Percentiles rank a stretch among this genome's conserved stretches.
Evolutionary conservation across 2,888 invertebrate species (phyloP).

Genomic region (Trichogramma evanescens): DNA sequence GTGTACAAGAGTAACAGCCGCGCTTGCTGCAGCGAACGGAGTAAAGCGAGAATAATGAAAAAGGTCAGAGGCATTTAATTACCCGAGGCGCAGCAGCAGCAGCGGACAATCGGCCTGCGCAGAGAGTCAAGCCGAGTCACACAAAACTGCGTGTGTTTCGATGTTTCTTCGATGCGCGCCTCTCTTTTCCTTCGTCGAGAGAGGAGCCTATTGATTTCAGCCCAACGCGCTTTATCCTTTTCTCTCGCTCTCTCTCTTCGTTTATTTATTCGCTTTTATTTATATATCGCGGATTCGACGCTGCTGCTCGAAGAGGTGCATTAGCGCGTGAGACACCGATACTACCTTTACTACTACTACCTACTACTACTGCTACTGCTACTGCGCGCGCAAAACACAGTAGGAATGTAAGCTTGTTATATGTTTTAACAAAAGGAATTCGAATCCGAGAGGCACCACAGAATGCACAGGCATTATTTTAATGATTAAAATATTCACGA

Average conservation of each 20-base stretch:
- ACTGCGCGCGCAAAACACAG: constrained; percentile 4
- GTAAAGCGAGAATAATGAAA: background rate
- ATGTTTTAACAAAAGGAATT: constrained; percentile 19
- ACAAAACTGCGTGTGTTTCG: constrained; percentile 18
- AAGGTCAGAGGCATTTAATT: constrained; percentile 23
- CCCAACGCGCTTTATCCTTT: background rate
- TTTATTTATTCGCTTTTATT: no score
- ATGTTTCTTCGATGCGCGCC: constrained; percentile 13
- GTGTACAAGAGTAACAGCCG: background rate
- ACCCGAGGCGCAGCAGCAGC: constrained; percentile 6
- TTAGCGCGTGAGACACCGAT: no score
- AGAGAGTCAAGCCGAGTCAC: background rate
- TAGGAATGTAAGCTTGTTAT: constrained; percentile 22
- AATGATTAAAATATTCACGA: constrained; percentile 14
- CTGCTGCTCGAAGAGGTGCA: no score
- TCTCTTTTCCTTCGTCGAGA: constrained; percentile 8
- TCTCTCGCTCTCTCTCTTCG: no score
- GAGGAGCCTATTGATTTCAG: constrained; percentile 6
- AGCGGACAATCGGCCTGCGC: no score
- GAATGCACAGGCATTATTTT: constrained; percentile 13
- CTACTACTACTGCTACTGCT: no score
- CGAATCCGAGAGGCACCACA: background rate
- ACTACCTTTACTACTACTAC: no score
- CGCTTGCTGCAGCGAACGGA: no score
- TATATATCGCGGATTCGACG: background rate